phyloP scores from a whole-genome alignment of 2,797 vertebrate genomes.

The Takifugu rubripes region DNA sequence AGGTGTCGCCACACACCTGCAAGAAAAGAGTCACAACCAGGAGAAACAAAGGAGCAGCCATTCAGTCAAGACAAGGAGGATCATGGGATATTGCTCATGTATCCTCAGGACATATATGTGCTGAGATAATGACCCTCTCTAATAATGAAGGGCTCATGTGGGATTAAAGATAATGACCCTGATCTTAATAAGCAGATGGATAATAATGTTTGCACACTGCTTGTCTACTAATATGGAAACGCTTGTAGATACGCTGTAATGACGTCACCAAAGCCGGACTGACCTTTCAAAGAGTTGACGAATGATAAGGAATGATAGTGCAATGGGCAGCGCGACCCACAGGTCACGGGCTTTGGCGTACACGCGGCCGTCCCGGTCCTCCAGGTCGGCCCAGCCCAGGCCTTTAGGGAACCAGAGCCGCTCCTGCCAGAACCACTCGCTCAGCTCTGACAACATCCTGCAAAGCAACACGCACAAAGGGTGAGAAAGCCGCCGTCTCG shows the following conservation, averaged over 20 bases:
- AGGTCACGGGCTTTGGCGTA: slow-evolving; percentile 88
- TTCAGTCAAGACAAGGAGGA: too few relatives aligned
- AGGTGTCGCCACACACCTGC: slow-evolving; percentile 83
- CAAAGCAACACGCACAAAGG: slow-evolving; percentile 12
- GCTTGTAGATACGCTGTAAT: not conserved
- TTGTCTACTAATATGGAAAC: slow-evolving; percentile 6
- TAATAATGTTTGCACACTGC: not conserved
- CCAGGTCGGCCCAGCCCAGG: slow-evolving; percentile 90
- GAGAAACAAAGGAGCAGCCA: not conserved
- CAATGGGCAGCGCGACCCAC: slow-evolving; percentile 86
- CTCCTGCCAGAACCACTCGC: slow-evolving; percentile 92
- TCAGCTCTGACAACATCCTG: slow-evolving; percentile 87
- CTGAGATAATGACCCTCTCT: too few relatives aligned
- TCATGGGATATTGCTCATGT: slow-evolving; percentile 1
- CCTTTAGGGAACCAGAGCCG: slow-evolving; percentile 89
- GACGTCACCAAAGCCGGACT: slow-evolving; percentile 35
- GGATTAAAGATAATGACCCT: not conserved
- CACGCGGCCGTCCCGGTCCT: slow-evolving; percentile 84
- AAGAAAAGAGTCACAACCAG: slow-evolving; percentile 4
- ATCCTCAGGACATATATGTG: not conserved
- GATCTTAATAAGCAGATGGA: not conserved
- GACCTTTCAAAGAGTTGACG: slow-evolving; percentile 92
- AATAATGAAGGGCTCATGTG: too few relatives aligned
- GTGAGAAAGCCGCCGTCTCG: slow-evolving; percentile 3
- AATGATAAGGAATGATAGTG: slow-evolving; percentile 86